A percentile compares a stretch with the other conserved stretches of the same genome.
Evolutionary conservation across 2,113 vertebrate genomes (phyloP).

Genomic region (Glareola pratincola): DNA sequence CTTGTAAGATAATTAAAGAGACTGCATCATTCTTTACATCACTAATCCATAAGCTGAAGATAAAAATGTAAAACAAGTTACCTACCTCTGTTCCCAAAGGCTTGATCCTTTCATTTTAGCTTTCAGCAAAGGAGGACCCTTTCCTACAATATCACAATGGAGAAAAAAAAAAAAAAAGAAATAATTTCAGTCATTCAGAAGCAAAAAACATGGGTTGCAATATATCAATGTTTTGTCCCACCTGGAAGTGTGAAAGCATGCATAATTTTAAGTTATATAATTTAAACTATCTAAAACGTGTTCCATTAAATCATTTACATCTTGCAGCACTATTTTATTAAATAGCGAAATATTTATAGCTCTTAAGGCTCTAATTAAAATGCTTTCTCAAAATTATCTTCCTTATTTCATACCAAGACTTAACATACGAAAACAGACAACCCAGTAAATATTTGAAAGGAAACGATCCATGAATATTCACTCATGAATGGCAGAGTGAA

Average conservation of each 20-base stretch:
- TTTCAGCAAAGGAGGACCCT: neutral
- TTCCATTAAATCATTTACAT: neutral
- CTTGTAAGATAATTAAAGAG: neutral
- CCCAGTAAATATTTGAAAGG: neutral
- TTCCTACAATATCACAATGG: neutral
- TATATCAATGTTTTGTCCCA: neutral
- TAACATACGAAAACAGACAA: conserved; percentile 18
- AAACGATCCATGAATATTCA: neutral
- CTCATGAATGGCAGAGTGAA: neutral
- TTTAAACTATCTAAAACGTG: neutral
- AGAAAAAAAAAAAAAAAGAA: neutral
- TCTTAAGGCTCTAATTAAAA: conserved; percentile 24
- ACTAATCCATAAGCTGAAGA: neutral
- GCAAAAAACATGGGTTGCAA: neutral
- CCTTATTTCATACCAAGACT: neutral
- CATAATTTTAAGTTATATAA: neutral
- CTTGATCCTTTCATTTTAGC: neutral
- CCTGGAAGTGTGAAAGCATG: neutral
- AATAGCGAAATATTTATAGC: conserved; percentile 1
- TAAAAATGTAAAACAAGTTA: neutral
- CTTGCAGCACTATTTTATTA: conserved; percentile 18
- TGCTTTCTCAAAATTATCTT: neutral
- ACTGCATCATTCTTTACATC: neutral
- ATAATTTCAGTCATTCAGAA: neutral
- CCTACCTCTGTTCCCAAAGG: neutral